A percentile compares a stretch with the other conserved stretches of the same genome.
phyloP scores from a whole-genome alignment of 2,888 invertebrate genomes.

The Lumbricus terrestris region DNA sequence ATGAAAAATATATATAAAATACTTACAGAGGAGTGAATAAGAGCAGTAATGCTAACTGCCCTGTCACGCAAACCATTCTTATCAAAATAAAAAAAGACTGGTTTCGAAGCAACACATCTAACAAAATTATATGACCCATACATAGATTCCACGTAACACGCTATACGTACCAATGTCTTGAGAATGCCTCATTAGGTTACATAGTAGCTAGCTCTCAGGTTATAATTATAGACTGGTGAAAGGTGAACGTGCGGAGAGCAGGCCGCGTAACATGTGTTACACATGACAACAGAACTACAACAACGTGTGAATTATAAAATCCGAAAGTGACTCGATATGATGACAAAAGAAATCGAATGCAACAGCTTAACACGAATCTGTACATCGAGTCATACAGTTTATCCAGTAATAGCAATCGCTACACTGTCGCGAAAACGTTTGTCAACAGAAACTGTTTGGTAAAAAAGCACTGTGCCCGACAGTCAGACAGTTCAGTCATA shows the following conservation, averaged over 20 bases:
- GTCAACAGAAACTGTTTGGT: neutral
- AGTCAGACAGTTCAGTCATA: neutral
- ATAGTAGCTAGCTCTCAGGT: too few relatives aligned
- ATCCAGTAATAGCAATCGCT: neutral
- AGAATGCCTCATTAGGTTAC: too few relatives aligned
- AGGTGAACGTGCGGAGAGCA: neutral
- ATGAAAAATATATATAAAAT: neutral
- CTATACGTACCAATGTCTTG: too few relatives aligned
- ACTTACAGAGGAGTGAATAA: neutral
- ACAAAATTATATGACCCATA: too few relatives aligned
- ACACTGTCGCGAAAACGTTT: neutral
- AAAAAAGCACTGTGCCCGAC: neutral
- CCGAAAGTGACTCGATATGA: neutral
- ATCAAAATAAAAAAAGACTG: neutral
- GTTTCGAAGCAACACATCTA: neutral
- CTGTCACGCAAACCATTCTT: neutral
- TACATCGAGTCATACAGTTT: neutral
- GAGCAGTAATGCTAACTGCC: neutral
- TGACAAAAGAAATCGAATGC: neutral
- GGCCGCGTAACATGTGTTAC: neutral
- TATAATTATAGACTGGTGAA: neutral
- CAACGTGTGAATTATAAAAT: neutral
- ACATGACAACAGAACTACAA: neutral
- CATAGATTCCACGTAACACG: too few relatives aligned
- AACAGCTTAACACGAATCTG: neutral